These are phyloP conservation scores for Stegodyphus dumicola DNA, from an alignment of 1,140 invertebrate genomes.

Conservation along the genomic window DNA sequence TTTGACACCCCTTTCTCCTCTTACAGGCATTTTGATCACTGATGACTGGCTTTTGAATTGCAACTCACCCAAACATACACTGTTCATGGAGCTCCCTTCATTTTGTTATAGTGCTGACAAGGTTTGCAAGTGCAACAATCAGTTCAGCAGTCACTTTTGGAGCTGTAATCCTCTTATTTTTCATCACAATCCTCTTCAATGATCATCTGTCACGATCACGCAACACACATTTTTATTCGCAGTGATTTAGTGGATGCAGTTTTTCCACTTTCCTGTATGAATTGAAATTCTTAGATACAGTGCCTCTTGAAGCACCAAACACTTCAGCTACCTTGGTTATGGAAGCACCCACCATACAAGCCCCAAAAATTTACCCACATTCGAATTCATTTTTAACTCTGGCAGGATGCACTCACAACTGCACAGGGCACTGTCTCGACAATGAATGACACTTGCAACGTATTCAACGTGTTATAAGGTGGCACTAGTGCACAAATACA, in stretches of 20 bases:
- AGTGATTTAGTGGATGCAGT: neutral
- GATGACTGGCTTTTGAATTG: no score
- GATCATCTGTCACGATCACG: neutral
- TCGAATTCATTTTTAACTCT: no score
- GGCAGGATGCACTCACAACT: no score
- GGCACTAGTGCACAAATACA: no score
- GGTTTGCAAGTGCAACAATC: neutral
- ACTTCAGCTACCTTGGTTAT: neutral
- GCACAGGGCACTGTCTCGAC: no score
- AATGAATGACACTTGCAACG: no score
- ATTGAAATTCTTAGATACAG: neutral
- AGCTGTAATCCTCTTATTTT: neutral
- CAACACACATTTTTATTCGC: neutral
- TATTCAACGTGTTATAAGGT: no score
- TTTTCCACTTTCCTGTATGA: neutral
- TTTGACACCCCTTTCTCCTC: no score
- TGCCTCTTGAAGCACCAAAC: neutral
- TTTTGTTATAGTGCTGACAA: neutral
- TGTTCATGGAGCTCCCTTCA: no score
- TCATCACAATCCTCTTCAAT: neutral
- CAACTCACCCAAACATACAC: no score
- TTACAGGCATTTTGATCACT: no score
- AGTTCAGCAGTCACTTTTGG: neutral
- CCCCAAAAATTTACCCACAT: neutral
- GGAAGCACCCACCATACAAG: neutral